Percentiles rank a stretch among this genome's conserved stretches.
These are phyloP conservation scores for Pundamilia nyererei DNA, from an alignment of 2,113 vertebrate species.

Conservation along the genomic window DNA sequence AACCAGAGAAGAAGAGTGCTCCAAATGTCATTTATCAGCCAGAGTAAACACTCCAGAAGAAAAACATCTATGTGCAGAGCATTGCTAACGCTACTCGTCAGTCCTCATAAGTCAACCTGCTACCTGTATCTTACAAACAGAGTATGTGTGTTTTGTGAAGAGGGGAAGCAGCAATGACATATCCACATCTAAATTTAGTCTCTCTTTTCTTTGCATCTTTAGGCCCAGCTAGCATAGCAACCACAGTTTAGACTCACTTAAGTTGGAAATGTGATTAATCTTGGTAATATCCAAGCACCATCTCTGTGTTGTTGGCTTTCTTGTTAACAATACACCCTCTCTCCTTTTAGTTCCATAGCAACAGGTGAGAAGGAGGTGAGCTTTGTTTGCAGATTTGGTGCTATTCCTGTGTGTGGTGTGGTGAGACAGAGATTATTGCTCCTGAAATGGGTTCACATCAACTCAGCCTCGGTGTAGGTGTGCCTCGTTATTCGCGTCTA, in stretches of 20 bases:
- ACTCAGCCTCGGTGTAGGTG: neutral
- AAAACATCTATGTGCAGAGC: neutral
- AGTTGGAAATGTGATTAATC: neutral
- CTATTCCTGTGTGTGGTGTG: conserved; percentile 12
- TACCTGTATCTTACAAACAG: neutral
- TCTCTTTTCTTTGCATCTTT: conserved; percentile 15
- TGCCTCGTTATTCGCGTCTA: neutral
- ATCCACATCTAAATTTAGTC: conserved; percentile 34
- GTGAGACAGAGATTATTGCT: neutral
- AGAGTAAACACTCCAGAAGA: conserved; percentile 1
- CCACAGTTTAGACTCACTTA: neutral
- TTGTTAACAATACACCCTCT: neutral
- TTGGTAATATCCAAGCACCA: neutral
- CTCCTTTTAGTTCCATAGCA: neutral
- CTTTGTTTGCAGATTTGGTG: neutral
- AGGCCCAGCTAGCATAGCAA: conserved; percentile 32
- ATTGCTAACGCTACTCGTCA: neutral
- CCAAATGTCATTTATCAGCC: neutral
- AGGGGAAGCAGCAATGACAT: neutral
- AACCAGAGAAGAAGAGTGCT: conserved; percentile 18
- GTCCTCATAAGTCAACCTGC: neutral
- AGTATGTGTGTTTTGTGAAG: neutral
- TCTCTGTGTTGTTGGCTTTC: neutral
- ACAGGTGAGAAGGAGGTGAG: conserved; percentile 22
- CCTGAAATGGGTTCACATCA: neutral